These are phyloP conservation scores for Perizoma flavofasciatum DNA, from an alignment of 2,888 invertebrate genomes.

Conservation along the genomic window DNA sequence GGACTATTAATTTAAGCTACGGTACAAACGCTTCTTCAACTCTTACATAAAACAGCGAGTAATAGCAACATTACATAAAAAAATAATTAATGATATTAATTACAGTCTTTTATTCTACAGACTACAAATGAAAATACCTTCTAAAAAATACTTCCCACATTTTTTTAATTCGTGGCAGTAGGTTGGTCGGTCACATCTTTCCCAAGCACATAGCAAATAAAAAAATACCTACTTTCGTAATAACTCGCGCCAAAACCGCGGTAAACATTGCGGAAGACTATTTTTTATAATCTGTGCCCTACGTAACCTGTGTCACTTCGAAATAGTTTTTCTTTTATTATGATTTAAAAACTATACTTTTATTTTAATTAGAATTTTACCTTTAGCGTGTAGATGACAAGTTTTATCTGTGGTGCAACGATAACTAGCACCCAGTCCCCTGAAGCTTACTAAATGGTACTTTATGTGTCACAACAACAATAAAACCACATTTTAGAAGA, in stretches of 20 bases:
- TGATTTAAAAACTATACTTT: no score
- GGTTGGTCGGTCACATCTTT: constrained; percentile 36
- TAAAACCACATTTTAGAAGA: no score
- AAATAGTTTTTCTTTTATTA: no score
- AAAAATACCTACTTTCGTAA: constrained; percentile 26
- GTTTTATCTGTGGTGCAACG: no score
- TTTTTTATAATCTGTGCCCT: constrained; percentile 4
- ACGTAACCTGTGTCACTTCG: neutral
- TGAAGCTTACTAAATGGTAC: no score
- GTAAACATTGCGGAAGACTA: constrained; percentile 32
- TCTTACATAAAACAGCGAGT: constrained; percentile 10
- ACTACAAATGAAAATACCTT: constrained; percentile 17
- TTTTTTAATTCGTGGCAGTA: constrained; percentile 29
- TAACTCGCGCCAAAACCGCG: constrained; percentile 44
- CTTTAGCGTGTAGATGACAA: no score
- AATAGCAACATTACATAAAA: constrained; percentile 14
- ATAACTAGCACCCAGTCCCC: no score
- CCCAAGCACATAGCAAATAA: constrained; percentile 31
- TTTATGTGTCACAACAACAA: no score
- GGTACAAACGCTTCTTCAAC: no score
- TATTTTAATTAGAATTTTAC: no score
- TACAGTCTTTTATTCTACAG: neutral
- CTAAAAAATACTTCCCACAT: constrained; percentile 29
- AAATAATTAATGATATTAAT: no score
- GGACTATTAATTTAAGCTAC: no score